Conservation (phyloP, 2,113 vertebrate genomes). For the Leucosticte australis region DNA sequence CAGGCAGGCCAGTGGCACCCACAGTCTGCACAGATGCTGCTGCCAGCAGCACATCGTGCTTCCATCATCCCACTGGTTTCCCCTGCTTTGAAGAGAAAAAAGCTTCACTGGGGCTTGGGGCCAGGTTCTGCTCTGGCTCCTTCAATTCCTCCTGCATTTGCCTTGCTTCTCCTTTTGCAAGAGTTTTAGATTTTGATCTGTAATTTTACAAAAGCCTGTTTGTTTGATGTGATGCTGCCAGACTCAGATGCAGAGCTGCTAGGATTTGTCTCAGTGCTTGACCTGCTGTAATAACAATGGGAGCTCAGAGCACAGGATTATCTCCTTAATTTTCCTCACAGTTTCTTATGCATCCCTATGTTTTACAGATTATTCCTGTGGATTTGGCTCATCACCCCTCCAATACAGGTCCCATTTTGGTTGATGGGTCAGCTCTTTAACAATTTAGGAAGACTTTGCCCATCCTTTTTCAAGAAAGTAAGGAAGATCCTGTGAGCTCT, state of each 20-base stretch:
- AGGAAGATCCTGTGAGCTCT: neutral
- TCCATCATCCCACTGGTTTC: neutral
- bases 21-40: neutral
- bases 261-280: neutral
- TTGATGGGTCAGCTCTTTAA: neutral
- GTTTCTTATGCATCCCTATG: neutral
- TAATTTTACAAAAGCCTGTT: neutral
- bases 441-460: neutral
- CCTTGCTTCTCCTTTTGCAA: neutral
- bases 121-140: slow-evolving; percentile 13
- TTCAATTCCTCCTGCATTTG: neutral
- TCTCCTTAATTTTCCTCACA: neutral
- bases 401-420: neutral
- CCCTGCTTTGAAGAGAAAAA: neutral
- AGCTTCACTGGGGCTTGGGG: neutral
- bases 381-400: neutral
- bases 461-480: neutral
- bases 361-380: neutral
- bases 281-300: neutral
- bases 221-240: neutral
- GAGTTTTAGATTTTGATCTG: neutral
- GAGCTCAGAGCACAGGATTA: neutral
- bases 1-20: neutral
- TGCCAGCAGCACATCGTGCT: slow-evolving; percentile 6
- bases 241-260: neutral